Conservation (phyloP, 2,888 invertebrate genomes). For the Atrina japonica region DNA sequence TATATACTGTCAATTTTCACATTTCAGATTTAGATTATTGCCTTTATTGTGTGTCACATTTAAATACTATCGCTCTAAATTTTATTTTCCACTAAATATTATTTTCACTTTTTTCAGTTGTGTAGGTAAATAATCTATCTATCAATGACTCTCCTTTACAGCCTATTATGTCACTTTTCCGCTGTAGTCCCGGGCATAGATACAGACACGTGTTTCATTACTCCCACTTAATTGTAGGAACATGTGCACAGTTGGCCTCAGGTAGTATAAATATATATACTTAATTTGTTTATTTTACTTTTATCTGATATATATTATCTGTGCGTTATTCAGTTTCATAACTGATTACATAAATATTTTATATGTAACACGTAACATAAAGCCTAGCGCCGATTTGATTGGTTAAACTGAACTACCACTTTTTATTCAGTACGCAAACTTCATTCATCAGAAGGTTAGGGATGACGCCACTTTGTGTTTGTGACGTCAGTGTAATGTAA, state of each 20-base stretch:
- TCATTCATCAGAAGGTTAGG: too few relatives aligned
- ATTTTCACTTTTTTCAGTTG: not conserved
- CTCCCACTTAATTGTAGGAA: conserved; percentile 24
- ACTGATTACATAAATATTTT: too few relatives aligned
- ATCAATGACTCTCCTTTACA: conserved; percentile 2
- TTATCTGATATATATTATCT: not conserved
- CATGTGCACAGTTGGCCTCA: conserved; percentile 12
- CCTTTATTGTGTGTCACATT: too few relatives aligned
- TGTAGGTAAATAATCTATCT: not conserved
- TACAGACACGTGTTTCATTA: conserved; percentile 25
- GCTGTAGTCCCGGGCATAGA: conserved; percentile 4
- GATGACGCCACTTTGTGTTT: too few relatives aligned
- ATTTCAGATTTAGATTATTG: not conserved
- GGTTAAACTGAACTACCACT: not conserved
- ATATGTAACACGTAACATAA: too few relatives aligned
- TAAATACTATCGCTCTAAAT: too few relatives aligned
- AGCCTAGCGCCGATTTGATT: too few relatives aligned
- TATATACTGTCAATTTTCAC: conserved; percentile 3
- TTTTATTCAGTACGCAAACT: too few relatives aligned
- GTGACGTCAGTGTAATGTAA: too few relatives aligned
- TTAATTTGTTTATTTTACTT: not conserved
- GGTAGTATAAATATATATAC: conserved; percentile 7
- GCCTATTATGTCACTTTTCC: conserved; percentile 31
- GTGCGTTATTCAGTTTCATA: too few relatives aligned
- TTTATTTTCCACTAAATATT: too few relatives aligned